Base-by-base conservation (phyloP, 2,888 invertebrate species). In the Polietes domitor region DNA sequence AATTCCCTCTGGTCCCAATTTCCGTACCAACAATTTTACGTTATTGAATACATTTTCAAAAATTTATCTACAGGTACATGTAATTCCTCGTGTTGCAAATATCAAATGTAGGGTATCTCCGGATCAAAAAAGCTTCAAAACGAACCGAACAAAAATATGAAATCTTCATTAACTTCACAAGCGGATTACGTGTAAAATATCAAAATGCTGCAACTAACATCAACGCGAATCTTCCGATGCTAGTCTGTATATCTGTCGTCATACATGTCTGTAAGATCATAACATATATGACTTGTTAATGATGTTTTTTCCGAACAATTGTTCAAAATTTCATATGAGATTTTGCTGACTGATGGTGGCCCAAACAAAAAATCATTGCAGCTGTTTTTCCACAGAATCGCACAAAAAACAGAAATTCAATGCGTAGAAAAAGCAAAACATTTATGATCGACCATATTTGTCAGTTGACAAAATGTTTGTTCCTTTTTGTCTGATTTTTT, bases 361-460 rank as follows among this genome's bases (percentile, higher is more conserved):
- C n/a, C n/a, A n/a, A n/a, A n/a, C n/a, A n/a, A 41, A 73, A 73
- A 68, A 53, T 26, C 68, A 58, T 47, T 58, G 24, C 73, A 74
- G 80, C 73, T 83, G 80, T 17, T 73, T 32, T 50, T 15, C 17
- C n/a, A 6, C 10, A 53, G 21, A 47, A 41, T 19, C 58, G 32
- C 9, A n/a, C 43, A 65, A 12, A 28, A 63, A 4, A 1, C 21
- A n/a, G 61, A 17, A 50, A 61, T 1, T n/a, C n/a, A n/a, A n/a
- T n/a, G n/a, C n/a, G n/a, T 37, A 74, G 26, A 53, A 24, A 77
- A 12, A 37, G 32, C 15, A 41, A 65, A 82, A 65, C 58, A 77
- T 74, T 74, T 80, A 80, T 80, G 37, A 47, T 43, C 65, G 68
- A 71, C 83, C 83, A 83, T 83, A 83, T 83, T 80, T 83, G 80